Percentiles rank a stretch among this genome's conserved stretches.
Conservation (phyloP, 2,888 invertebrate genomes). For the Cheilosia soror region DNA sequence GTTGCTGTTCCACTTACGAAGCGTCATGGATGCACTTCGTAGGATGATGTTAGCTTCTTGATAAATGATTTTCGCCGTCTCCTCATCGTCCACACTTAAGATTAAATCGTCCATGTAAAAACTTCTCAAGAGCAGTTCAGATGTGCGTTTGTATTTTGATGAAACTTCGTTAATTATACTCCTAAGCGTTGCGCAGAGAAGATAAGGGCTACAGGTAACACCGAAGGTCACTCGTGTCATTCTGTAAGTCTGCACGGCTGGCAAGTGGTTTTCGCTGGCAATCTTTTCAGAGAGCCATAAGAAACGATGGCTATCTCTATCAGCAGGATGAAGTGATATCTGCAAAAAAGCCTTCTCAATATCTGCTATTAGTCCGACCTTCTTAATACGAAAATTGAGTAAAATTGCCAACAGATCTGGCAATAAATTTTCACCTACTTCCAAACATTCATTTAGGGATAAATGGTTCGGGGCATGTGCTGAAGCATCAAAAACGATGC, state of each 20-base stretch:
- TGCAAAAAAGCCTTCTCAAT: too few relatives aligned
- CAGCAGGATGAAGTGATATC: too few relatives aligned
- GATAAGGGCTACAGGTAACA: not conserved
- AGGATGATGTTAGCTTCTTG: not conserved
- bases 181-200: too few relatives aligned
- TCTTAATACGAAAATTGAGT: not conserved
- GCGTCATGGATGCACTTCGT: slow-evolving; percentile 24
- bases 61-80: not conserved
- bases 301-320: too few relatives aligned
- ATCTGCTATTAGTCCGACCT: not conserved
- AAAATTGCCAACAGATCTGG: not conserved
- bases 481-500: not conserved
- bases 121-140: too few relatives aligned
- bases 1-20: slow-evolving; percentile 48
- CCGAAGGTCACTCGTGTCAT: too few relatives aligned
- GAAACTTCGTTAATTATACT: too few relatives aligned
- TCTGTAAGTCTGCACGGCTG: too few relatives aligned
- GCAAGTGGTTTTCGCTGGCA: too few relatives aligned
- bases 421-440: not conserved
- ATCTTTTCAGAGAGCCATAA: too few relatives aligned
- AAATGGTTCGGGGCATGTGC: not conserved
- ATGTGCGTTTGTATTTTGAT: too few relatives aligned
- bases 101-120: not conserved
- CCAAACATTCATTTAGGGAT: not conserved
- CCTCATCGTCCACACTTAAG: not conserved